These are phyloP conservation scores for Amorpha juglandis DNA, from an alignment of 2,888 invertebrate species.

Conservation along the genomic window DNA sequence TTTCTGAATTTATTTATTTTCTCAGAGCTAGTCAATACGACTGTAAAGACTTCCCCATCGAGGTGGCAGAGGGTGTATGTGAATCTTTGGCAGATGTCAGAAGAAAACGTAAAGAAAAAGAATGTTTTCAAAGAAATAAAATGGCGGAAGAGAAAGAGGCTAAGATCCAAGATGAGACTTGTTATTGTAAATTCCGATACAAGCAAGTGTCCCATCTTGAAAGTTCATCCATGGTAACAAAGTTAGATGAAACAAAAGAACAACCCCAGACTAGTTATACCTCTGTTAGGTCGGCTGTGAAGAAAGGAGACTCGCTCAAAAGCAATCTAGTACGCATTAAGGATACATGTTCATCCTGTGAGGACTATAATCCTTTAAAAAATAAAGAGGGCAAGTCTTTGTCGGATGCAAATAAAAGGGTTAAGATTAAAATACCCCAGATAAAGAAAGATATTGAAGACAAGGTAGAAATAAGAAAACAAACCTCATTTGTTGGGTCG, in stretches of 20 bases:
- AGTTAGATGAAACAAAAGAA: background rate
- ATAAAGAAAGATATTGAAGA: background rate
- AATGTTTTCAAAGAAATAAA: slow-evolving; percentile 5
- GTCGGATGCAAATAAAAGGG: background rate
- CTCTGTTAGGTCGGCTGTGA: background rate
- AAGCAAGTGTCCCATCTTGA: background rate
- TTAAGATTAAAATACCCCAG: background rate
- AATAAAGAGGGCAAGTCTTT: background rate
- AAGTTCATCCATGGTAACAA: background rate
- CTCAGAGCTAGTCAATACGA: slow-evolving; percentile 30
- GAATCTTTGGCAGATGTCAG: slow-evolving; percentile 27
- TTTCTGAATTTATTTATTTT: too few species aligned
- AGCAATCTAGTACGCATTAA: background rate
- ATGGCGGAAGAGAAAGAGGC: background rate
- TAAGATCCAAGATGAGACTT: background rate
- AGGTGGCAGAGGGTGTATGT: slow-evolving; percentile 14
- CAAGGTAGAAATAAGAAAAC: background rate
- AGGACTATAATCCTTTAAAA: background rate
- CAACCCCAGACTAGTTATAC: background rate
- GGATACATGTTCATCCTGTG: background rate
- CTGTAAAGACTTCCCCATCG: slow-evolving; percentile 24
- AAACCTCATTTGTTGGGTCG: slow-evolving; percentile 6
- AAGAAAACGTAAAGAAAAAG: slow-evolving; percentile 22
- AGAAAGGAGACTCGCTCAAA: background rate
- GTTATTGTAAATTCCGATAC: background rate